These are phyloP conservation scores for Pseudococcus longispinus DNA, from an alignment of 2,888 invertebrate species.

Conservation along the genomic window DNA sequence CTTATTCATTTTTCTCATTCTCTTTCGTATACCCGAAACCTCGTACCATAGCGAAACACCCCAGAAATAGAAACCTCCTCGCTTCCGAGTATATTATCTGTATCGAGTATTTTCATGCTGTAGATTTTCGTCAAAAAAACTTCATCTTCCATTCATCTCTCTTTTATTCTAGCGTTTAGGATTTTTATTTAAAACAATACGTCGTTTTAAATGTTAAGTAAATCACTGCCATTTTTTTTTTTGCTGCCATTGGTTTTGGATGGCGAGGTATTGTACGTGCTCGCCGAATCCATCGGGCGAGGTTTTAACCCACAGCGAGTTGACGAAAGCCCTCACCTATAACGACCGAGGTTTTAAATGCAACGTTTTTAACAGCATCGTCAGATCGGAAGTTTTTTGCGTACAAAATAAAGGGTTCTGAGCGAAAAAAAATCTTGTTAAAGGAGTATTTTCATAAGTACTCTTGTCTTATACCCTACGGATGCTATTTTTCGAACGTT, in stretches of 20 bases:
- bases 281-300: background rate
- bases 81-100: background rate
- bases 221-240: constrained; percentile 33
- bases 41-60: background rate
- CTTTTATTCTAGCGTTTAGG: background rate
- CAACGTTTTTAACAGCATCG: constrained; percentile 3
- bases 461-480: constrained; percentile 23
- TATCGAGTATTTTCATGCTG: background rate
- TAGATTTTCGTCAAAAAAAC: background rate
- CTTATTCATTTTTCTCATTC: background rate
- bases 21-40: background rate
- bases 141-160: constrained; percentile 1
- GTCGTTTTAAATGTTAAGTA: constrained; percentile 13
- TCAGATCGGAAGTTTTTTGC: constrained; percentile 10
- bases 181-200: constrained; percentile 36
- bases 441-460: constrained; percentile 23
- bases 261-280: background rate
- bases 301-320: background rate
- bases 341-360: background rate
- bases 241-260: background rate
- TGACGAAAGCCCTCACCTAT: background rate
- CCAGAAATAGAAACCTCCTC: background rate
- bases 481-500: constrained; percentile 35
- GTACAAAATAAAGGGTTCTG: background rate
- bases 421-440: constrained; percentile 1